Conservation (phyloP, 2,888 invertebrate genomes). For the Dione vanillae region DNA sequence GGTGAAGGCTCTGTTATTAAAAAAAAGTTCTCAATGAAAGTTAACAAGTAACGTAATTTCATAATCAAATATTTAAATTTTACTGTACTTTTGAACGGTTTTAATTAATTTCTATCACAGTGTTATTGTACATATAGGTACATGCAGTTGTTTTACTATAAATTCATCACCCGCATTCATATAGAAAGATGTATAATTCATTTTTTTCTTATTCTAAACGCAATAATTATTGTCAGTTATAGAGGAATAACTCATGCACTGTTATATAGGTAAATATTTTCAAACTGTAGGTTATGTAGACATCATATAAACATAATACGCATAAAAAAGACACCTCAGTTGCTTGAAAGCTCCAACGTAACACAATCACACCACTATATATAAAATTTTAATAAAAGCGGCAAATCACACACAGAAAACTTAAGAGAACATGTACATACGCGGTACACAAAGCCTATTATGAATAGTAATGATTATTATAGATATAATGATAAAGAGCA, state of each 20-base stretch:
- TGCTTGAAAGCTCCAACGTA: slow-evolving; percentile 65
- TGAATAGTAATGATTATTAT: slow-evolving; percentile 66
- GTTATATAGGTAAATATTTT: slow-evolving; percentile 16
- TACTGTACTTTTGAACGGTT: neutral
- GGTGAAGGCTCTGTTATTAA: slow-evolving; percentile 89
- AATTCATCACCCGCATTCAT: neutral
- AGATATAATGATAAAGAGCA: slow-evolving; percentile 75
- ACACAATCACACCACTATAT: slow-evolving; percentile 53
- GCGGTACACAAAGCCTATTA: slow-evolving; percentile 64
- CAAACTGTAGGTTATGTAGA: neutral
- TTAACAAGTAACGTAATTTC: neutral
- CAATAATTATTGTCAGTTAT: neutral
- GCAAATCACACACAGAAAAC: slow-evolving; percentile 15
- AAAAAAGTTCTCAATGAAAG: neutral
- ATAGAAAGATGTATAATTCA: neutral
- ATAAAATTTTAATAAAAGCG: slow-evolving; percentile 1
- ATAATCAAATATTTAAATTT: neutral
- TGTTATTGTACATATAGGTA: neutral
- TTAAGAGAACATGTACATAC: slow-evolving; percentile 54
- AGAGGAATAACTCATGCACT: slow-evolving; percentile 15
- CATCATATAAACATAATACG: slow-evolving; percentile 1
- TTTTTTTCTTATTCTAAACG: neutral
- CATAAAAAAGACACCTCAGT: slow-evolving; percentile 58
- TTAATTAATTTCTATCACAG: neutral
- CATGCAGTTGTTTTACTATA: neutral